Conservation (phyloP, 2,797 vertebrate species). For the Numenius phaeopus region DNA sequence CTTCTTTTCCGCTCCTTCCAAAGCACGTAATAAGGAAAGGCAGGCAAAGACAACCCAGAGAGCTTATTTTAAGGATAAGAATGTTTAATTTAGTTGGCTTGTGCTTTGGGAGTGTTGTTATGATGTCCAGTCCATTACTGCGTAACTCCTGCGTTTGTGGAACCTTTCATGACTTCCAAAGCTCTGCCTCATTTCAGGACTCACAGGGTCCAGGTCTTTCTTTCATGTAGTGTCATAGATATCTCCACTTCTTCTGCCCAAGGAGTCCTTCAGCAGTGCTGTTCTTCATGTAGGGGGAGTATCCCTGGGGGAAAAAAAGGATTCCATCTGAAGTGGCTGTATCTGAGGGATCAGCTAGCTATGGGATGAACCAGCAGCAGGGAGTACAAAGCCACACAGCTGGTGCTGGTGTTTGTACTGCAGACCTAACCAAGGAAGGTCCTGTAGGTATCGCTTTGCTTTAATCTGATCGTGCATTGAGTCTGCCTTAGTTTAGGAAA, state of each 20-base stretch:
- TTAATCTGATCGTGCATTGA: not conserved
- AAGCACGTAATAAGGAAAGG: not conserved
- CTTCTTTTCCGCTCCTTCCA: not conserved
- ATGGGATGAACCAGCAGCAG: not conserved
- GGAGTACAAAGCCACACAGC: not conserved
- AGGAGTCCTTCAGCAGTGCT: not conserved
- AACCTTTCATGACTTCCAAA: not conserved
- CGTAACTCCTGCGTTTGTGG: not conserved
- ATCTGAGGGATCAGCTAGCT: not conserved
- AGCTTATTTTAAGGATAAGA: not conserved
- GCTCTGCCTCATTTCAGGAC: not conserved
- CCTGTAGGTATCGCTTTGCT: not conserved
- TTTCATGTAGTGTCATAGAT: not conserved
- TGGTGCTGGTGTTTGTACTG: not conserved
- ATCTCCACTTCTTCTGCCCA: accelerated
- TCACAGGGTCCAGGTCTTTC: not conserved
- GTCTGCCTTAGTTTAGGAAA: not conserved
- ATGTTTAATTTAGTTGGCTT: not conserved
- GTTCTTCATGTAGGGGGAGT: not conserved
- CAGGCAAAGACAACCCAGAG: not conserved
- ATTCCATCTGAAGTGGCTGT: not conserved
- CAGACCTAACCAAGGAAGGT: not conserved
- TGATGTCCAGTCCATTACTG: not conserved
- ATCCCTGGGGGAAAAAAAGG: not conserved
- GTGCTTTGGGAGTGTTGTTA: not conserved